Conservation (phyloP, 2,888 invertebrate species). For the Andrena camellia region DNA sequence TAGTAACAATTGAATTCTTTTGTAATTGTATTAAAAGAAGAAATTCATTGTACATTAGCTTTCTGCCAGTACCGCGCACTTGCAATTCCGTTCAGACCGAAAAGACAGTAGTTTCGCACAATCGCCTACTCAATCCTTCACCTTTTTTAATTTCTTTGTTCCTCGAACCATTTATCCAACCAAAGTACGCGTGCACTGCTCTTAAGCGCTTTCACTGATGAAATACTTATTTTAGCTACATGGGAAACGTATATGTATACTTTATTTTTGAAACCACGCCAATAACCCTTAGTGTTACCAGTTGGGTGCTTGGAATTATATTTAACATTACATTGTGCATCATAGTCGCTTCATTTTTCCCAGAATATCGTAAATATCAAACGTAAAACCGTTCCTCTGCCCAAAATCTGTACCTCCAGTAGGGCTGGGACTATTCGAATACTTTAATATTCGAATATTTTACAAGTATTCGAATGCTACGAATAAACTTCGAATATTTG, state of each 20-base stretch:
- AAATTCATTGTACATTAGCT: not conserved
- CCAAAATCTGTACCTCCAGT: not conserved
- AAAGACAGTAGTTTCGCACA: not conserved
- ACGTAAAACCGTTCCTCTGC: not conserved
- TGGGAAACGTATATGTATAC: conserved; percentile 44
- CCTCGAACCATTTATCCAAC: not conserved
- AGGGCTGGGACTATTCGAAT: too few species aligned
- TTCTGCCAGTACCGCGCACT: not conserved
- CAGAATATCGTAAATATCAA: not conserved
- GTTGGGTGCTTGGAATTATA: conserved; percentile 16
- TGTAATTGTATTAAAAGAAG: conserved; percentile 10
- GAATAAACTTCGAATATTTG: too few species aligned
- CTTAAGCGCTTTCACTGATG: conserved; percentile 57
- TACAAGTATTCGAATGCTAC: too few species aligned
- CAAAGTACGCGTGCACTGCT: conserved; percentile 24
- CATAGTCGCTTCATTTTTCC: not conserved
- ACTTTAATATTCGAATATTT: too few species aligned
- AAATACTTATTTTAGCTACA: conserved; percentile 69
- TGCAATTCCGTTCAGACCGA: not conserved
- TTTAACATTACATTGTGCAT: conserved; percentile 20
- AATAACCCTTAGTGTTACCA: conserved; percentile 42
- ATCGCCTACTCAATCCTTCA: not conserved
- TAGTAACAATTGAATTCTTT: conserved; percentile 23
- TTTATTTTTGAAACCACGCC: conserved; percentile 71
- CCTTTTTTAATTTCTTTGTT: not conserved